Evolutionary conservation across 2,113 vertebrate genomes (phyloP), one percentile per base, ranked within the genome.

Genomic region (Chionodraco myersi): DNA sequence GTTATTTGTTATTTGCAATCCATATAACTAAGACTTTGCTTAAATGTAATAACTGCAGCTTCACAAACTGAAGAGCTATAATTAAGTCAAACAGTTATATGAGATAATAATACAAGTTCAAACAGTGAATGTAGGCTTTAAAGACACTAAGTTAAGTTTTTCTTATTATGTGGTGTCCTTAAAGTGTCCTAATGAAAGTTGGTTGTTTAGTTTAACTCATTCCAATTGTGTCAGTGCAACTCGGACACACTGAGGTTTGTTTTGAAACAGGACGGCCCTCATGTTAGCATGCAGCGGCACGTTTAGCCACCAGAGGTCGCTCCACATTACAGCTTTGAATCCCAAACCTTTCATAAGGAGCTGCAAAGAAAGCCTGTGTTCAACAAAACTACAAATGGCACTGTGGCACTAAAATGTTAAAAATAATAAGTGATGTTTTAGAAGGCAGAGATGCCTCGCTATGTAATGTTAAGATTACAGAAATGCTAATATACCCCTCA

Each of bases 281-380:
- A 23, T 47, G 52, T 47, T 10, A 11, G 16, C 36, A 0, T 83
- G 81, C 70, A 82, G 1, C 66, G 67, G 16, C 73, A 77, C 30
- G 3, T 47, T 62, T n/a, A 16, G 66, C 89, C 88, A 87, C 74
- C 70, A 91, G 91, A 79, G 83, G 86, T 76, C 91, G 73, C 83
- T 80, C 56, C 26, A 34, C 21, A 44, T 26, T 26, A 41, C 36
- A 41, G 5, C 36, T 41, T 41, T 41, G 13, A 30, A 13, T 7
- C 5, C 6, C 56, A 12, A 8, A 26, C 14, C 12, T 26, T 41
- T 41, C 36, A 41, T 41, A 41, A 41, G 36, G 36, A 41, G 36
- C 53, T 12, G n/a, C 56, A 26, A 26, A 34, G 34, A 18, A 18
- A 52, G 66, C 10, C 70, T 8, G 14, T 2, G 30, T 44, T 73